Evolutionary conservation across 1,140 invertebrate genomes (phyloP).

Genomic region (Bilobella aurantiaca): DNA sequence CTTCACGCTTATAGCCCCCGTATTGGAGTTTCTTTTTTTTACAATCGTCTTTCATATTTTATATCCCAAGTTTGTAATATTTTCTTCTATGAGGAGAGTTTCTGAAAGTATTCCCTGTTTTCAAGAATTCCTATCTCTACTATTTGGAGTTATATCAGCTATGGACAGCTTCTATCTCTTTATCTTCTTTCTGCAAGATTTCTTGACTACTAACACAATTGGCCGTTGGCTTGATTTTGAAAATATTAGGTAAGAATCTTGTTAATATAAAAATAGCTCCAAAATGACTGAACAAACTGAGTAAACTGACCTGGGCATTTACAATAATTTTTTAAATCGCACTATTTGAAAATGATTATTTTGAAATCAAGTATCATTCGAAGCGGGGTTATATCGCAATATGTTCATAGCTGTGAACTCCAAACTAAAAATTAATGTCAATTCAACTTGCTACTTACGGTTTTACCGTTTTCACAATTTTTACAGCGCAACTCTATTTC

Average conservation of each 20-base stretch:
- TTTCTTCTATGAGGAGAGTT: neutral
- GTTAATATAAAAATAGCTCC: too few species aligned
- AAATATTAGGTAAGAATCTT: neutral
- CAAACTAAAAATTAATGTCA: too few species aligned
- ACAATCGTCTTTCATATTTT: neutral
- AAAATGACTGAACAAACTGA: too few species aligned
- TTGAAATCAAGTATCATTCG: too few species aligned
- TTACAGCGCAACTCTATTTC: too few species aligned
- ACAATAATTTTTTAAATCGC: too few species aligned
- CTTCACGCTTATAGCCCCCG: neutral
- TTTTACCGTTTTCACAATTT: too few species aligned
- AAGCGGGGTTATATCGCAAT: too few species aligned
- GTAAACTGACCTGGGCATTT: too few species aligned
- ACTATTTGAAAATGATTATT: too few species aligned
- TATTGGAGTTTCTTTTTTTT: neutral
- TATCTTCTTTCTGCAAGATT: neutral
- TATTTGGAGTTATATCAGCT: neutral
- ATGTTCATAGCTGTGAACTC: too few species aligned
- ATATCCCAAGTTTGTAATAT: neutral
- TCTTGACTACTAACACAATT: neutral
- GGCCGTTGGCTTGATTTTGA: neutral
- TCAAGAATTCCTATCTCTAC: neutral
- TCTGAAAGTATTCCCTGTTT: neutral
- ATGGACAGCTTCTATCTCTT: neutral
- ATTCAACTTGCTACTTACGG: too few species aligned